phyloP scores from a whole-genome alignment of 1,140 invertebrate species.

The Neocloeon triangulifer region DNA sequence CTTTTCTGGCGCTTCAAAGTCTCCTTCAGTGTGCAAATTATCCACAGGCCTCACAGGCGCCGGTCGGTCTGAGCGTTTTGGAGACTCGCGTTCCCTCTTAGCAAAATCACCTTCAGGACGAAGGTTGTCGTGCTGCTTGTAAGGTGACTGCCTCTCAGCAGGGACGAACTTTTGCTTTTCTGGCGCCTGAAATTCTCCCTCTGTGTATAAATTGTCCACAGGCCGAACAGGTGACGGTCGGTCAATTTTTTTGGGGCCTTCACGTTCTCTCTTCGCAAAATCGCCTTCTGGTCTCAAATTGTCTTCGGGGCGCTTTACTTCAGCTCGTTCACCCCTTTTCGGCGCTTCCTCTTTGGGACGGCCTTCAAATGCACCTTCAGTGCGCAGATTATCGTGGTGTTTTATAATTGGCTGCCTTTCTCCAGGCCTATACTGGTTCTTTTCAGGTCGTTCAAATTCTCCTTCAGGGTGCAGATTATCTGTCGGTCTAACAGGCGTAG shows the following conservation, averaged over 20 bases:
- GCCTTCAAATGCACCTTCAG: constrained; percentile 17
- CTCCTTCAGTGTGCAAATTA: constrained; percentile 24
- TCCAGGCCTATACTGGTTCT: too few species aligned
- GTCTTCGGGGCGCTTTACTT: constrained; percentile 19
- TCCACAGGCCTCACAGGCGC: constrained; percentile 16
- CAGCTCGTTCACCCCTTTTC: constrained; percentile 5
- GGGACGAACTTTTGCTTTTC: constrained; percentile 9
- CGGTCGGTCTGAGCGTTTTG: constrained; percentile 20
- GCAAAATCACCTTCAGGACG: constrained; percentile 16
- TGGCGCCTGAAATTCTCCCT: constrained; percentile 28
- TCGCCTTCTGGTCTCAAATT: constrained; percentile 34
- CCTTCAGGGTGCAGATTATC: constrained; percentile 28
- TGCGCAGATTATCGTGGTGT: constrained; percentile 23
- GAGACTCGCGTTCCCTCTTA: constrained; percentile 10
- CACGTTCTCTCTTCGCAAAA: constrained; percentile 17
- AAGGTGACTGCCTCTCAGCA: constrained; percentile 7
- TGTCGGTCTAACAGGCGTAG: constrained; percentile 14
- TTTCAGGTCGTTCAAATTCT: constrained; percentile 23
- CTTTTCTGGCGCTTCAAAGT: constrained; percentile 20
- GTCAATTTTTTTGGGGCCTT: constrained; percentile 13
- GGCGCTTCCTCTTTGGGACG: constrained; percentile 18
- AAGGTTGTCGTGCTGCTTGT: constrained; percentile 19
- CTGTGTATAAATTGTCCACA: constrained; percentile 26
- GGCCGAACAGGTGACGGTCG: constrained; percentile 18
- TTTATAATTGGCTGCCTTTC: constrained; percentile 14